Conservation (phyloP, 1,140 invertebrate genomes). For the Propsilocerus akamusi region DNA sequence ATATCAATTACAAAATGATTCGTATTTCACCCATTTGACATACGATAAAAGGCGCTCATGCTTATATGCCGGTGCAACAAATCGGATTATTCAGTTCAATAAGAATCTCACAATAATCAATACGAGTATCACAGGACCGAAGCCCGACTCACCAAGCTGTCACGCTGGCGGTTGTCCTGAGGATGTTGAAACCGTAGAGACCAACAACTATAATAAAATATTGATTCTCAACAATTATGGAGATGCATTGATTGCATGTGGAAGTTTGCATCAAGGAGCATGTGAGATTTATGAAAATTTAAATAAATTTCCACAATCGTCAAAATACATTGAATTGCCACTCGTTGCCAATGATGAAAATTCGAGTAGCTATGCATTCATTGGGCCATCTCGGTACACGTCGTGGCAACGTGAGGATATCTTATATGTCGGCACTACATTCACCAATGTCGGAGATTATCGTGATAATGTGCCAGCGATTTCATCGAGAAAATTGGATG, state of each 20-base stretch:
- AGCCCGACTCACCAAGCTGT: constrained; percentile 69
- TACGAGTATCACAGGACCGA: constrained; percentile 47
- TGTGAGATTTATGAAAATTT: constrained; percentile 64
- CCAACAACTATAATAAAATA: constrained; percentile 82
- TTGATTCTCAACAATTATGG: constrained; percentile 70
- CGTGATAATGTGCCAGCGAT: constrained; percentile 89
- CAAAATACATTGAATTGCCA: constrained; percentile 54
- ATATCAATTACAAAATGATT: constrained; percentile 18
- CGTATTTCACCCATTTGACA: constrained; percentile 31
- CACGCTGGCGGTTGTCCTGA: constrained; percentile 63
- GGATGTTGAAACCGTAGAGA: constrained; percentile 42
- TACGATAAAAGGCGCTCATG: constrained; percentile 38
- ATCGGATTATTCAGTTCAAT: constrained; percentile 66
- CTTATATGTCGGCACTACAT: constrained; percentile 86
- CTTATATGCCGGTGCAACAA: constrained; percentile 59
- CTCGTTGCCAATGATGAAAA: constrained; percentile 82
- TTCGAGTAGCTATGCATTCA: constrained; percentile 85
- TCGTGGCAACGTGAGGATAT: constrained; percentile 58
- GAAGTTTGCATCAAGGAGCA: constrained; percentile 71
- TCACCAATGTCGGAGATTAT: constrained; percentile 80
- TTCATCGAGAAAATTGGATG: constrained; percentile 62
- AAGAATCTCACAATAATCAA: constrained; percentile 49
- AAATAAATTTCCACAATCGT: constrained; percentile 51
- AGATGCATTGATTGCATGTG: constrained; percentile 67
- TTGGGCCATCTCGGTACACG: constrained; percentile 74